Evolutionary conservation across 1,140 invertebrate species (phyloP).

Genomic region (Onthophagus taurus): DNA sequence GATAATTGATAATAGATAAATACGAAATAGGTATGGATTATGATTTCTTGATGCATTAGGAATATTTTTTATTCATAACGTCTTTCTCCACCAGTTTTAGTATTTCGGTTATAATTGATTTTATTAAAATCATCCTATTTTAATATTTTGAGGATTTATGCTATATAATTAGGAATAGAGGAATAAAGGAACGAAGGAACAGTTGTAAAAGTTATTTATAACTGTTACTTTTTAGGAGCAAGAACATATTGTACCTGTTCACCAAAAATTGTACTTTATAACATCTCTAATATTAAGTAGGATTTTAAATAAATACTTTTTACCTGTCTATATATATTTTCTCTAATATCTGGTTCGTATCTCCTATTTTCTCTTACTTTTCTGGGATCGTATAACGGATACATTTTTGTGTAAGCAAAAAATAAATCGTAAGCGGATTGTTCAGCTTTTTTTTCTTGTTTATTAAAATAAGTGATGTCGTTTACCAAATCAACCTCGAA

Average conservation of each 20-base stretch:
- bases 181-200: too few relatives aligned
- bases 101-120: too few relatives aligned
- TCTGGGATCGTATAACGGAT: slow-evolving; percentile 29
- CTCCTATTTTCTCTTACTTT: slow-evolving; percentile 27
- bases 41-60: too few relatives aligned
- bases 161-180: too few relatives aligned
- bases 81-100: too few relatives aligned
- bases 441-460: slow-evolving; percentile 13
- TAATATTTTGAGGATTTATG: too few relatives aligned
- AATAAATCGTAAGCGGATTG: slow-evolving; percentile 28
- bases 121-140: too few relatives aligned
- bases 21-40: too few relatives aligned
- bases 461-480: slow-evolving; percentile 30
- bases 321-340: slow-evolving; percentile 33
- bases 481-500: slow-evolving; percentile 15
- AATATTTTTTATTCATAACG: too few relatives aligned
- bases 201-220: not conserved
- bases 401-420: slow-evolving; percentile 29
- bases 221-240: too few relatives aligned
- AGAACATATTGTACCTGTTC: too few relatives aligned
- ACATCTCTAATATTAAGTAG: not conserved
- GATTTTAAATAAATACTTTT: not conserved
- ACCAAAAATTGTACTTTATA: not conserved
- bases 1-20: too few relatives aligned
- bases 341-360: slow-evolving; percentile 25